Conservation (phyloP, 1,140 invertebrate genomes). For the Anagrus nilaparvatae region DNA sequence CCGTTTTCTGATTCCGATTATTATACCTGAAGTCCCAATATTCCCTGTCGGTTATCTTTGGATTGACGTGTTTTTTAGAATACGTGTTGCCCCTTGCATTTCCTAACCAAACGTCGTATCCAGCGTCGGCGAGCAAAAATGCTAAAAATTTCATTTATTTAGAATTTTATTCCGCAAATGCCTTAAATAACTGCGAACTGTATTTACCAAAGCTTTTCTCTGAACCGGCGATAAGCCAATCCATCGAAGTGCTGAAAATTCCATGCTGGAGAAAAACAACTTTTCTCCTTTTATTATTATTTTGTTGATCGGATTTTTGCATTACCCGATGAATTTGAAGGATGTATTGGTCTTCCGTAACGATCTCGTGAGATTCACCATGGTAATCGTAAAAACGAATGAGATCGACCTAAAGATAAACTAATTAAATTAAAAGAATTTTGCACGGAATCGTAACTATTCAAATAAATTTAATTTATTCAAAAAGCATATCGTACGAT, state of each 20-base stretch:
- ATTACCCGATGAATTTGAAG: slow-evolving; percentile 48
- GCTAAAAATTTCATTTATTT: neutral
- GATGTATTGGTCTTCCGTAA: slow-evolving; percentile 50
- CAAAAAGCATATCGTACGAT: too few relatives aligned
- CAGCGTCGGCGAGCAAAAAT: too few relatives aligned
- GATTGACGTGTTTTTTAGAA: neutral
- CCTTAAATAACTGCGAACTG: too few relatives aligned
- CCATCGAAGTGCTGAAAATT: slow-evolving; percentile 55
- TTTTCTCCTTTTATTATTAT: slow-evolving; percentile 16
- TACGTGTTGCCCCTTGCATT: too few relatives aligned
- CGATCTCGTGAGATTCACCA: slow-evolving; percentile 41
- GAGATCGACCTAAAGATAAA: slow-evolving; percentile 49
- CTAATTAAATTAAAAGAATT: too few relatives aligned
- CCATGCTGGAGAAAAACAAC: slow-evolving; percentile 65
- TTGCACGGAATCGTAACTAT: too few relatives aligned
- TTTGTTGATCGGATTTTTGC: slow-evolving; percentile 26
- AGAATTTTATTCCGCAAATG: neutral
- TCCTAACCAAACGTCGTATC: slow-evolving; percentile 35
- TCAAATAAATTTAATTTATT: too few relatives aligned
- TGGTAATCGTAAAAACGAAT: slow-evolving; percentile 48
- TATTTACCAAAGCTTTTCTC: slow-evolving; percentile 50
- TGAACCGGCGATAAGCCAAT: slow-evolving; percentile 58
- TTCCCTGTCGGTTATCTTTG: slow-evolving; percentile 34
- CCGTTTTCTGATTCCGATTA: slow-evolving; percentile 1
- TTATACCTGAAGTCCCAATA: slow-evolving; percentile 65